Conservation (phyloP, 2,888 invertebrate species). For the Mayetiola destructor region DNA sequence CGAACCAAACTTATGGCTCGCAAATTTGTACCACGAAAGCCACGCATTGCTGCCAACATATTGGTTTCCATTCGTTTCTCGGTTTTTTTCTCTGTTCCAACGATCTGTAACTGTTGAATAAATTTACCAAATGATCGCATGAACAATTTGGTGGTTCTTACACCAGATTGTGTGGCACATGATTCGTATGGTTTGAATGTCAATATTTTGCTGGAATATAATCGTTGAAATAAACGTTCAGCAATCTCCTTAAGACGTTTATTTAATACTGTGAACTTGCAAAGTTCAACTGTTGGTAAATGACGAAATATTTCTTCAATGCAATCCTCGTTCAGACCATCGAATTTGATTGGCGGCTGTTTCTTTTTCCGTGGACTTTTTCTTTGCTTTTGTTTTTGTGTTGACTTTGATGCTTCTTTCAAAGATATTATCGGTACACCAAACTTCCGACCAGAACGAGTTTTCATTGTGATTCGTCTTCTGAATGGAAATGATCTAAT, state of each 20-base stretch:
- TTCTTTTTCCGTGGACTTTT: background rate
- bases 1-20: background rate
- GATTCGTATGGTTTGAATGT: constrained; percentile 4
- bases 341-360: background rate
- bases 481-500: background rate
- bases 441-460: background rate
- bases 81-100: background rate
- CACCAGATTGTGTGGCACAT: constrained; percentile 1
- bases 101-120: background rate
- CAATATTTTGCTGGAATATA: background rate
- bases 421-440: background rate
- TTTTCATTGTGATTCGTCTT: background rate
- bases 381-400: background rate
- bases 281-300: background rate
- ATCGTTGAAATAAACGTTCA: background rate
- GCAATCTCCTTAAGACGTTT: background rate
- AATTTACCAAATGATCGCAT: constrained; percentile 1
- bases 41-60: background rate
- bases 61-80: background rate
- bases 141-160: background rate
- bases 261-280: background rate
- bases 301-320: background rate
- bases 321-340: background rate
- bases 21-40: background rate
- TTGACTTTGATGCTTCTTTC: background rate